Evolutionary conservation across 2,113 vertebrate genomes (phyloP).

Genomic region (Nannospalax galili): DNA sequence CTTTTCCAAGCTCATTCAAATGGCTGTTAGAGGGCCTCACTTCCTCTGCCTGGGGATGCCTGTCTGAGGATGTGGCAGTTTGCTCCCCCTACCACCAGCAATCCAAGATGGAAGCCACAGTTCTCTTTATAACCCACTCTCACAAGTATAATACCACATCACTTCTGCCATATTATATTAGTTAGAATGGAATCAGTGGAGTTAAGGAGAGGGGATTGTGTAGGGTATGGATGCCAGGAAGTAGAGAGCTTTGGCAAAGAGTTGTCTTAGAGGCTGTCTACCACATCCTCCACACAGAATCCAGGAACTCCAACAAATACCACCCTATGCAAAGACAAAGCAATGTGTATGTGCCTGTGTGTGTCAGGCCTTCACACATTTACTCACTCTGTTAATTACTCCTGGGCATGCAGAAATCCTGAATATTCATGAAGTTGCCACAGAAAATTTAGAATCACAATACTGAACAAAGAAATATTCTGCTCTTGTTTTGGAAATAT

Average conservation of each 20-base stretch:
- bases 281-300: neutral
- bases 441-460: conserved; percentile 52
- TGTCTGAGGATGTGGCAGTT: neutral
- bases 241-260: neutral
- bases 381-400: conserved; percentile 53
- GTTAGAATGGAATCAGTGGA: conserved; percentile 3
- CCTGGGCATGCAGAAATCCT: conserved; percentile 59
- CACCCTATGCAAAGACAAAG: conserved; percentile 18
- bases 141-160: conserved; percentile 27
- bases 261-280: neutral
- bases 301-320: conserved; percentile 9
- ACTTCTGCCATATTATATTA: neutral
- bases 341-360: neutral
- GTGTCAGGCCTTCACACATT: conserved; percentile 32
- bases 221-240: neutral
- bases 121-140: conserved; percentile 6
- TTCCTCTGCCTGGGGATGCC: neutral
- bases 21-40: neutral
- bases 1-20: neutral
- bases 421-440: conserved; percentile 68
- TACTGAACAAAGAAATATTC: conserved; percentile 64
- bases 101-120: neutral
- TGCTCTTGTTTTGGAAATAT: conserved; percentile 47
- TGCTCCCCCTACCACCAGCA: neutral
- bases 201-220: neutral